Percentiles rank a stretch among this genome's conserved stretches.
phyloP scores from a whole-genome alignment of 2,888 invertebrate species.

The Drosophila gaucha region DNA sequence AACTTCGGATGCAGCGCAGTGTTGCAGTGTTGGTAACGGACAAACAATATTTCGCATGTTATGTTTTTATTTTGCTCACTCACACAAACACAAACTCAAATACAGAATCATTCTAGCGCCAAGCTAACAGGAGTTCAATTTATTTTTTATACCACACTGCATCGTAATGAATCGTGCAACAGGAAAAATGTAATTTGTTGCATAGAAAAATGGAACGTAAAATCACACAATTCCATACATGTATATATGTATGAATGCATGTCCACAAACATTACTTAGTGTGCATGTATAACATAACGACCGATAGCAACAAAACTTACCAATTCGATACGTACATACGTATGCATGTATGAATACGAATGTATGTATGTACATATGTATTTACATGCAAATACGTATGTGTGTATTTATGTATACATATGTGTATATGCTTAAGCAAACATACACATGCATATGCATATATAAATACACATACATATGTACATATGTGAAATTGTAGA shows the following conservation, averaged over 20 bases:
- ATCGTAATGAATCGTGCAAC: constrained; percentile 19
- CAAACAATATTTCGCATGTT: constrained; percentile 14
- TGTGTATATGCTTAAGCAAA: not conserved
- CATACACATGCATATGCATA: not conserved
- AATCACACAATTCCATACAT: constrained; percentile 8
- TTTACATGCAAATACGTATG: not conserved
- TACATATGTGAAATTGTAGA: constrained; percentile 10
- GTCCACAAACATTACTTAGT: constrained; percentile 7
- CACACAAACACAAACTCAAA: constrained; percentile 10
- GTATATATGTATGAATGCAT: constrained; percentile 12
- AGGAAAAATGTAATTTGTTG: constrained; percentile 58
- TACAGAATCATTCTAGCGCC: too few species aligned
- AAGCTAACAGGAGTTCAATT: constrained; percentile 7
- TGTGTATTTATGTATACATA: not conserved
- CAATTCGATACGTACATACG: constrained; percentile 29
- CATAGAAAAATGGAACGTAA: constrained; percentile 70
- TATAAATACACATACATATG: not conserved
- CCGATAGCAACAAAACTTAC: constrained; percentile 55
- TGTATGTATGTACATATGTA: not conserved
- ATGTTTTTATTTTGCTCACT: constrained; percentile 42
- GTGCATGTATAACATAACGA: constrained; percentile 75
- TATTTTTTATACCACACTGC: not conserved
- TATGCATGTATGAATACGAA: too few species aligned
- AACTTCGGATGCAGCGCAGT: constrained; percentile 32
- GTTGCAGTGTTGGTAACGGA: constrained; percentile 35